Evolutionary conservation across 2,797 vertebrate species (phyloP).

Genomic region (Myiotriccus ornatus): DNA sequence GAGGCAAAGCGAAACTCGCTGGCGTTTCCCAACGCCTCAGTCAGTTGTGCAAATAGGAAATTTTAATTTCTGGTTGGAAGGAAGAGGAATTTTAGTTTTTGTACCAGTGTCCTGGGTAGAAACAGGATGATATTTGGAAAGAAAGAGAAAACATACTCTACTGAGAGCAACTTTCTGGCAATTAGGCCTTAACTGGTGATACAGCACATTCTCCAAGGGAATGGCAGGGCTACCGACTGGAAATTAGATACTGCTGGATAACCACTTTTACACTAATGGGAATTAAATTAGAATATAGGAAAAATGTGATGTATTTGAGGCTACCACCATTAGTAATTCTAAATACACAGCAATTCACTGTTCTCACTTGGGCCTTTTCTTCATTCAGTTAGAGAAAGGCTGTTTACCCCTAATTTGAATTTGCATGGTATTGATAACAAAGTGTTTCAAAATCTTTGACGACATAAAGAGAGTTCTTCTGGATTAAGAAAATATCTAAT

Average conservation of each 20-base stretch:
- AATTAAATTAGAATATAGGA: neutral
- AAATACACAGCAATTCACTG: neutral
- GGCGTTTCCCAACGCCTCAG: neutral
- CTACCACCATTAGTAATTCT: neutral
- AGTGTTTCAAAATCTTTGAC: neutral
- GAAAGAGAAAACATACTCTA: neutral
- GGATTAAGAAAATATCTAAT: neutral
- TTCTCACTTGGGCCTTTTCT: neutral
- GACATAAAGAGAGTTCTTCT: neutral
- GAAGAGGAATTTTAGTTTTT: neutral
- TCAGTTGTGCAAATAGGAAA: neutral
- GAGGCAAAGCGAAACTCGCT: neutral
- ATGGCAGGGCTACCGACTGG: neutral
- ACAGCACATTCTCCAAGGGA: neutral
- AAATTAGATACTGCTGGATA: neutral
- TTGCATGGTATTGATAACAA: neutral
- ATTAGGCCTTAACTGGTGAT: conserved; percentile 38
- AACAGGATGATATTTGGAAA: neutral
- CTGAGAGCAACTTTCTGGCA: neutral
- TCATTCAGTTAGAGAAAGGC: neutral
- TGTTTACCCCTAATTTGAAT: neutral
- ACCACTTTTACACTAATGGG: neutral
- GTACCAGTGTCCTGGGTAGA: neutral
- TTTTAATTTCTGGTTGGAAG: neutral
- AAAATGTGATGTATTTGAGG: neutral